Evolutionary conservation across 2,797 vertebrate genomes (phyloP).

Genomic region (Valencia hispanica): DNA sequence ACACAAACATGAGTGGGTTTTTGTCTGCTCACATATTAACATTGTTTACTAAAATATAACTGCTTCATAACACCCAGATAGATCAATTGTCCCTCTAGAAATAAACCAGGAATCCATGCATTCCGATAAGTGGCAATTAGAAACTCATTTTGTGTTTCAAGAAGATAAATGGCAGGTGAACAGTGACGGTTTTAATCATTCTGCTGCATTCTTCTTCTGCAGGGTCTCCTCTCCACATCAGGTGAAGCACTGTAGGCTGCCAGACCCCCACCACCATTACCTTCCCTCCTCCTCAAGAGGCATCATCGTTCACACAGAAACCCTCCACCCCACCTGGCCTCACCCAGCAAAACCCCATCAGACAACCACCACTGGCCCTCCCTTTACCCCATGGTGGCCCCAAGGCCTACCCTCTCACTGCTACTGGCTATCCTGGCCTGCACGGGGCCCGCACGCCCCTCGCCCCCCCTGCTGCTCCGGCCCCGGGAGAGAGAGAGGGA

Average conservation of each 20-base stretch:
- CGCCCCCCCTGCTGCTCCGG: slow-evolving; percentile 88
- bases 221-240: slow-evolving; percentile 69
- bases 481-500: slow-evolving; percentile 87
- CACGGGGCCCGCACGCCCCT: slow-evolving; percentile 87
- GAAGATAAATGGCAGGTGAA: not conserved
- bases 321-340: slow-evolving; percentile 45
- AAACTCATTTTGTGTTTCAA: not conserved
- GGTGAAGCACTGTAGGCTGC: slow-evolving; percentile 61
- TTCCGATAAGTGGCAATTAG: slow-evolving; percentile 2
- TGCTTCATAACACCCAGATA: not conserved
- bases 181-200: not conserved
- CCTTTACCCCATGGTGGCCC: slow-evolving; percentile 82
- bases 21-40: slow-evolving; percentile 9
- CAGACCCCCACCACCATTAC: slow-evolving; percentile 10
- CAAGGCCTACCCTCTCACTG: slow-evolving; percentile 84
- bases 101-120: not conserved
- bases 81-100: slow-evolving; percentile 1
- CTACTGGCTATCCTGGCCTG: slow-evolving; percentile 85
- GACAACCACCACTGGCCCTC: slow-evolving; percentile 67
- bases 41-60: slow-evolving; percentile 20
- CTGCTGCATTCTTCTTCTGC: slow-evolving; percentile 38
- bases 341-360: slow-evolving; percentile 50
- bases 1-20: slow-evolving; percentile 21
- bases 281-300: slow-evolving; percentile 20
- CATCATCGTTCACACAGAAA: slow-evolving; percentile 20